Percentiles rank a stretch among this genome's conserved stretches.
phyloP scores from a whole-genome alignment of 2,113 vertebrate species.

The Syngnathus scovelli region DNA sequence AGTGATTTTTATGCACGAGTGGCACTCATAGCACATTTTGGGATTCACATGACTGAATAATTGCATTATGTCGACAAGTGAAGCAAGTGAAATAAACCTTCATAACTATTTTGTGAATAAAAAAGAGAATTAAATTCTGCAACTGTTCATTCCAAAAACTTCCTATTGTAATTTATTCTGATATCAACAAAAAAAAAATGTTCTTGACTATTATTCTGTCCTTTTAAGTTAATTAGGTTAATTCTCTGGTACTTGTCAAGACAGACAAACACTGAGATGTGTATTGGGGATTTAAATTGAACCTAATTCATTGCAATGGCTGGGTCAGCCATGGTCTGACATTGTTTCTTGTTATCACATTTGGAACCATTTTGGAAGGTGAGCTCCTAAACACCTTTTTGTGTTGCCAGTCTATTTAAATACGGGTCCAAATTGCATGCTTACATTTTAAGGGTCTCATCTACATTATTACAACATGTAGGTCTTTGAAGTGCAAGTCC shows the following conservation, averaged over 20 bases:
- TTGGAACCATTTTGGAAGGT: constrained; percentile 11
- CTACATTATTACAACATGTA: background rate
- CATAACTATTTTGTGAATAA: background rate
- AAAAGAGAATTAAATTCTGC: background rate
- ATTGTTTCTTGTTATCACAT: background rate
- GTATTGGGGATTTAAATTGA: constrained; percentile 14
- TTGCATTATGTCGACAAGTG: background rate
- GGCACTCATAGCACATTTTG: background rate
- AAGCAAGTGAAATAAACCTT: background rate
- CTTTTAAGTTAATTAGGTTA: constrained; percentile 13
- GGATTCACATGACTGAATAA: background rate
- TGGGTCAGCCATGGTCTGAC: constrained; percentile 20
- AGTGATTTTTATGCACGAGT: background rate
- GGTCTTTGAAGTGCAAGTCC: constrained; percentile 56
- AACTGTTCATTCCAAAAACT: background rate
- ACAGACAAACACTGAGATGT: constrained; percentile 25
- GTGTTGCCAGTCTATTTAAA: background rate
- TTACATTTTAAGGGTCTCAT: background rate
- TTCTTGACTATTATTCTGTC: background rate
- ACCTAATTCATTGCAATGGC: constrained; percentile 31
- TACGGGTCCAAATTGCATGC: background rate
- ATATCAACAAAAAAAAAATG: background rate
- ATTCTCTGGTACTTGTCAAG: constrained; percentile 9
- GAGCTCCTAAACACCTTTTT: background rate
- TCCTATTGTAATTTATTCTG: background rate